Evolutionary conservation across 2,797 vertebrate species (phyloP).

Genomic region (Oophaga sylvatica): DNA sequence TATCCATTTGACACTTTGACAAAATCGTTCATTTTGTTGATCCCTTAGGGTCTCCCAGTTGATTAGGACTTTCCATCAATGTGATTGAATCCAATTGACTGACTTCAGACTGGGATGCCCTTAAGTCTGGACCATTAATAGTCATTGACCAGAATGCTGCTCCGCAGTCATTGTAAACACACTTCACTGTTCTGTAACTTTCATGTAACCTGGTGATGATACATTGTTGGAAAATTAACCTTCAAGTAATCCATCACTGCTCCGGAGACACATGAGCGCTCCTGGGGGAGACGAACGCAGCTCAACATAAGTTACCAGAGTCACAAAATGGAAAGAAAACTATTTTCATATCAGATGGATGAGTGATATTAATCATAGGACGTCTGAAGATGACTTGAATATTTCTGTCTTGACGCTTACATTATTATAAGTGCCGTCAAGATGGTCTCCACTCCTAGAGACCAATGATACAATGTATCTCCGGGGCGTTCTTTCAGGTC

Average conservation of each 20-base stretch:
- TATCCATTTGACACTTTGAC: not conserved
- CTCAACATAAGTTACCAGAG: too few relatives aligned
- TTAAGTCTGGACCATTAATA: constrained; percentile 22
- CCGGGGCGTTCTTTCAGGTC: not conserved
- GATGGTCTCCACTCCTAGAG: not conserved
- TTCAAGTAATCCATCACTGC: constrained; percentile 1
- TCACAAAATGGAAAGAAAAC: not conserved
- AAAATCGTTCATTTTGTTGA: not conserved
- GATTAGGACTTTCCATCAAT: constrained; percentile 24
- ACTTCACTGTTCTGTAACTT: constrained; percentile 24
- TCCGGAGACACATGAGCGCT: not conserved
- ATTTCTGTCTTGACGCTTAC: not conserved
- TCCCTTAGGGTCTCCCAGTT: constrained; percentile 4
- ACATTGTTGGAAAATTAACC: not conserved
- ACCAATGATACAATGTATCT: not conserved
- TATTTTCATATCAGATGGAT: not conserved
- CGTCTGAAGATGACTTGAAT: too few relatives aligned
- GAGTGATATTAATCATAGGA: not conserved
- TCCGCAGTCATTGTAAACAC: constrained; percentile 10
- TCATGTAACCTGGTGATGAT: not conserved
- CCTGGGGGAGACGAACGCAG: not conserved
- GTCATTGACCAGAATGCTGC: not conserved
- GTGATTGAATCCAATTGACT: constrained; percentile 34
- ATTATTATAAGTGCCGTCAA: not conserved
- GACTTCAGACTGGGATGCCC: constrained; percentile 21